Percentiles rank a stretch among this genome's conserved stretches.
Conservation (phyloP, 2,888 invertebrate genomes). For the Heteromyza rotundicornis region DNA sequence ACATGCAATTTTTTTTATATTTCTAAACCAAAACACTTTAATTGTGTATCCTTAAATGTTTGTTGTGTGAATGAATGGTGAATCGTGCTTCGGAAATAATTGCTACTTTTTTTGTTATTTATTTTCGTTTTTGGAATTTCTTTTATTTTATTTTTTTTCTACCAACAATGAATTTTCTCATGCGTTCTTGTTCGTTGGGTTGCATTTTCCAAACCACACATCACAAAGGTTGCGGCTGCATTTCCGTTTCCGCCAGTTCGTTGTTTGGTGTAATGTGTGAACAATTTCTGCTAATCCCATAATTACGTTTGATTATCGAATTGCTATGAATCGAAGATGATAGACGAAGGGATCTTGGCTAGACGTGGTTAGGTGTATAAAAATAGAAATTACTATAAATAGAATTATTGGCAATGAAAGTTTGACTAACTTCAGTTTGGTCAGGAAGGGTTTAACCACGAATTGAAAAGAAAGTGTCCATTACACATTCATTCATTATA, state of each 20-base stretch:
- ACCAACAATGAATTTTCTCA: conserved; percentile 44
- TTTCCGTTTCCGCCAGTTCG: conserved; percentile 52
- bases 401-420: too few species aligned
- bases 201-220: conserved; percentile 37
- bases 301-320: too few species aligned
- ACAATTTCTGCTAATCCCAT: conserved; percentile 49
- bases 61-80: conserved; percentile 23
- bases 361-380: too few species aligned
- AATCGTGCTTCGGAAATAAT: too few species aligned
- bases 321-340: too few species aligned
- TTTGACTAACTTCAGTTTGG: too few species aligned
- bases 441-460: too few species aligned
- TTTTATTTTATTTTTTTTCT: too few species aligned
- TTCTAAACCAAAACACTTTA: neutral
- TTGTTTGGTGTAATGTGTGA: conserved; percentile 55
- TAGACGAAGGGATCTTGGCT: too few species aligned
- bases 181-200: conserved; percentile 22
- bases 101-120: conserved; percentile 23
- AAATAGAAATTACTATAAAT: too few species aligned
- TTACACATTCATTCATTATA: too few species aligned
- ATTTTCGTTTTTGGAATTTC: conserved; percentile 16
- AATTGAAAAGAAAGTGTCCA: too few species aligned
- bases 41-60: neutral
- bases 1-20: neutral
- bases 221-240: conserved; percentile 11